These are phyloP conservation scores for Hecatera dysodea DNA, from an alignment of 2,888 invertebrate species.

Conservation along the genomic window DNA sequence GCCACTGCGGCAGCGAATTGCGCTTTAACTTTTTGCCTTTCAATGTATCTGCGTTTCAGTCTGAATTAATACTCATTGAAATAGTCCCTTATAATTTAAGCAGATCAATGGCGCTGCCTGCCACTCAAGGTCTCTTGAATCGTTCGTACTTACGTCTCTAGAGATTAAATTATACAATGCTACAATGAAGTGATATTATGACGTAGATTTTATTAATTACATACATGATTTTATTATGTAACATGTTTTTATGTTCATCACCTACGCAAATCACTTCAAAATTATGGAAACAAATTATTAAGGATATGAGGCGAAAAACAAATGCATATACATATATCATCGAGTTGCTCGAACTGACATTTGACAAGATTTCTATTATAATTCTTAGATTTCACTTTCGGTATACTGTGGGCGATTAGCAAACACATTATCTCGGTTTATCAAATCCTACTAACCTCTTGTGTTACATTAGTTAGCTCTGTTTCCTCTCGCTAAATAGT, in stretches of 20 bases:
- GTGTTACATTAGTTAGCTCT: constrained; percentile 40
- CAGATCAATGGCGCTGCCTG: constrained; percentile 41
- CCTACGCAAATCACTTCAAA: constrained; percentile 12
- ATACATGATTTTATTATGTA: constrained; percentile 19
- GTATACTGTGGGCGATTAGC: constrained; percentile 12
- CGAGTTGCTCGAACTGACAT: no score
- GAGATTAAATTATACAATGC: constrained; percentile 44
- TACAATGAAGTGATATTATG: constrained; percentile 33
- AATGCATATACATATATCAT: no score
- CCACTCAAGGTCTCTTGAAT: constrained; percentile 30
- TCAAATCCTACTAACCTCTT: constrained; percentile 32
- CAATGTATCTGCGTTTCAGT: constrained; percentile 45
- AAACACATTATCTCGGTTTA: constrained; percentile 43
- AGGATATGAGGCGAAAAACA: background rate
- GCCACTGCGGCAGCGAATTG: constrained; percentile 52
- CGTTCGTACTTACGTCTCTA: constrained; percentile 20
- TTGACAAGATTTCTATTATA: no score
- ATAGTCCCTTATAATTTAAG: constrained; percentile 43
- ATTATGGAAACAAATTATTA: background rate
- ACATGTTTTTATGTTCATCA: constrained; percentile 7
- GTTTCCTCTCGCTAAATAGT: constrained; percentile 38
- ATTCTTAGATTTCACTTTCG: background rate
- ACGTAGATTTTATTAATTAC: constrained; percentile 46
- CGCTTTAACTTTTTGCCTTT: constrained; percentile 41
- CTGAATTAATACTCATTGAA: constrained; percentile 49